Evolutionary conservation across 1,140 invertebrate species (phyloP), one percentile per base, ranked within the genome.

Genomic region (Campoletis sonorensis): DNA sequence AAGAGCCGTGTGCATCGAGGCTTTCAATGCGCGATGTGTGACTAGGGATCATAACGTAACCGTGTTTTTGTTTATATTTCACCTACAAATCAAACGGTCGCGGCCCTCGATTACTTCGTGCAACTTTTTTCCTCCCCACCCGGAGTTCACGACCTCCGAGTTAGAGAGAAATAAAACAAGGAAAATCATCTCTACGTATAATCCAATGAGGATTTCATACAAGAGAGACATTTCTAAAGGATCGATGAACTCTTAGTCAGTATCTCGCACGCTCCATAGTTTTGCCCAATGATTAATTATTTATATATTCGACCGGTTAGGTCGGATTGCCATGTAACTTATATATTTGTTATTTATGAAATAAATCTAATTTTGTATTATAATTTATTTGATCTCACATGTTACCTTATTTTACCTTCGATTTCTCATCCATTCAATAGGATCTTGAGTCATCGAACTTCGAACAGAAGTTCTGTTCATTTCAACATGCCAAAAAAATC

Each of bases 291-390:
- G 85, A 91, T 90, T 91, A 91, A 84, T 82, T 82, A 84, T 84
- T 81, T 84, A 91, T 91, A 90, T 83, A 83, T 51, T 76, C 80
- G 86, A 80, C 79, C 77, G 79, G 67, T 30, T 7, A 33, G 33
- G 54, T 79, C 82, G 84, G 83, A 85, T 88, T 82, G 88, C 83
- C 84, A 89, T 91, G 90, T 92, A 92, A 92, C 89, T 92, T 92
- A 92, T 87, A 82, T 79, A 80, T 80, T 89, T 84, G 86, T 88
- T 92, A 91, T 92, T 91, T 91, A 91, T 92, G 89, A 92, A 21
- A 92, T 92, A 91, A 91, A 91, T 88, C 86, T 91, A 87, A 90
- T 88, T 89, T 90, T 89, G 83, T 83, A 82, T 75, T 75, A 75
- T 75, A 75, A 75, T n/a, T 54, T 4, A n/a, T 54, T 1, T 54